Conservation (phyloP, 2,797 vertebrate genomes). For the Pantherophis alleghaniensis region DNA sequence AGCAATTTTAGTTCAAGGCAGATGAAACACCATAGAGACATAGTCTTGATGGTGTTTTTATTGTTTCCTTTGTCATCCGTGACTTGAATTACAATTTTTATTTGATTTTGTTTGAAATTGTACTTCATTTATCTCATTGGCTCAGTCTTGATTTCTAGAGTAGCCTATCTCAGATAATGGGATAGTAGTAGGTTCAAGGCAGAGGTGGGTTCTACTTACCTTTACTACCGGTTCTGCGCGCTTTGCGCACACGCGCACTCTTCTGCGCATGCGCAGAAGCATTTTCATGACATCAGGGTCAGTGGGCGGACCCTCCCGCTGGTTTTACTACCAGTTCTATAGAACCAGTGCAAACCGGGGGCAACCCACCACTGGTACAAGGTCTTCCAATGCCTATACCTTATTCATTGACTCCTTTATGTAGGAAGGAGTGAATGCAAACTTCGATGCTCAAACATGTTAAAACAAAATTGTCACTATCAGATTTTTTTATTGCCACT, state of each 20-base stretch:
- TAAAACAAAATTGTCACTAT: slow-evolving; percentile 27
- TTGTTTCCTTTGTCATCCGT: not conserved
- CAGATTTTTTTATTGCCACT: slow-evolving; percentile 18
- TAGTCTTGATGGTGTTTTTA: not conserved
- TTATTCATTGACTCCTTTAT: not conserved
- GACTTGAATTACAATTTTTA: not conserved
- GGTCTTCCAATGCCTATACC: not conserved
- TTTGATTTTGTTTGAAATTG: not conserved
- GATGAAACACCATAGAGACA: not conserved
- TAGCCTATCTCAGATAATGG: not conserved
- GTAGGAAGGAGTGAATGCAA: not conserved
- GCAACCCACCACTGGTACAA: not conserved
- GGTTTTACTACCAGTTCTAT: too few relatives aligned
- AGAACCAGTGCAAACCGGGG: too few relatives aligned
- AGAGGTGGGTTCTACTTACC: too few relatives aligned
- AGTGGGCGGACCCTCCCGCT: too few relatives aligned
- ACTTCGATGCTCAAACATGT: not conserved
- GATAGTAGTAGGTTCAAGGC: too few relatives aligned
- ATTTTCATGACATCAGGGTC: too few relatives aligned
- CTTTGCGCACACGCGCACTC: fast-evolving
- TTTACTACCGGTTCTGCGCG: too few relatives aligned
- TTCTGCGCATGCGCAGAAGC: too few relatives aligned
- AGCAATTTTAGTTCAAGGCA: not conserved
- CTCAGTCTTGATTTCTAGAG: not conserved
- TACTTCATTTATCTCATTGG: not conserved